Conservation (phyloP, 2,797 vertebrate species). For the Pachyuromys duprasi region DNA sequence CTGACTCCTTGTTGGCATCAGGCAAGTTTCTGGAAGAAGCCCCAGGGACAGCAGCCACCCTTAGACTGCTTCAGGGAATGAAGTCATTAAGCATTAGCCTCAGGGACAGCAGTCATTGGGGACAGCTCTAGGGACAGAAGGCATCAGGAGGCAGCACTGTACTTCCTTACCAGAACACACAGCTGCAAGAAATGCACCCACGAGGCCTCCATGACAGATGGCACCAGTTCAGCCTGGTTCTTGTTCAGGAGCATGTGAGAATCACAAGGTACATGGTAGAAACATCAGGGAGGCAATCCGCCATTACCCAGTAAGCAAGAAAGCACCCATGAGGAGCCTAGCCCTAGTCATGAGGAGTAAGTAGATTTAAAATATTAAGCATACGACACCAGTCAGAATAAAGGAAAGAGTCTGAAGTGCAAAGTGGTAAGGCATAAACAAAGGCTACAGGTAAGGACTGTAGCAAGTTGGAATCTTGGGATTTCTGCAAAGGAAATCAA, state of each 20-base stretch:
- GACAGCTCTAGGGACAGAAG: slow-evolving; percentile 9
- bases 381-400: neutral
- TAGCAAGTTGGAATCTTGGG: neutral
- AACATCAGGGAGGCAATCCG: slow-evolving; percentile 35
- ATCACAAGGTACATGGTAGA: slow-evolving; percentile 51
- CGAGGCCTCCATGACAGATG: slow-evolving; percentile 27
- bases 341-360: neutral
- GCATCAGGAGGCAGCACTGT: neutral
- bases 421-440: slow-evolving; percentile 31
- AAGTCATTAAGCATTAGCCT: slow-evolving; percentile 52
- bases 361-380: neutral
- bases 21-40: neutral
- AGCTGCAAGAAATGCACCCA: slow-evolving; percentile 2
- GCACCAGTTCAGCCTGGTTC: neutral
- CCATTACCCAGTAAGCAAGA: neutral
- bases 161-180: neutral
- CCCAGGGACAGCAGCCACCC: neutral
- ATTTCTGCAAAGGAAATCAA: slow-evolving; percentile 34
- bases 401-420: neutral
- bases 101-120: slow-evolving; percentile 16
- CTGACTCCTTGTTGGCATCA: neutral
- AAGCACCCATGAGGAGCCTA: slow-evolving; percentile 5
- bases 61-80: slow-evolving; percentile 5
- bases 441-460: neutral
- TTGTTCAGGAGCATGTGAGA: slow-evolving; percentile 64